These are phyloP conservation scores for Argyrosomus japonicus DNA, from an alignment of 2,113 vertebrate genomes.

Conservation along the genomic window DNA sequence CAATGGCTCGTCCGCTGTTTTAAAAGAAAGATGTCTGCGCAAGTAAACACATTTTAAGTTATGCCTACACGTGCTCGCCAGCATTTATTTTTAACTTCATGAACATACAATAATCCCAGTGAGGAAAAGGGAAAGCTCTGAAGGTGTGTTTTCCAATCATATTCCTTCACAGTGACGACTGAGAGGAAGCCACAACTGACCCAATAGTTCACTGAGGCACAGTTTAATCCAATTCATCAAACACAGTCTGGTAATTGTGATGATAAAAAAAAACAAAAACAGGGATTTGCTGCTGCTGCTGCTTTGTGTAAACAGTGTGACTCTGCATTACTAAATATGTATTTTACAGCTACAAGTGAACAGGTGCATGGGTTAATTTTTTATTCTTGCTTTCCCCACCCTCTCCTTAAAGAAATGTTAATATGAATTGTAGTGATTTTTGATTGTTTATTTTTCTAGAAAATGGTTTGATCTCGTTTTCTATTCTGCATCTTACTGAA, in stretches of 20 bases:
- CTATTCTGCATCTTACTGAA: conserved; percentile 64
- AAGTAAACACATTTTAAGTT: conserved; percentile 7
- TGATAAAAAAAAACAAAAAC: background rate
- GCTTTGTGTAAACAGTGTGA: conserved; percentile 16
- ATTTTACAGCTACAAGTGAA: conserved; percentile 6
- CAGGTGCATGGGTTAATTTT: conserved; percentile 10
- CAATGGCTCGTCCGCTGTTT: background rate
- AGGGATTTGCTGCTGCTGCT: conserved; percentile 18
- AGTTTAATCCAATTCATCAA: background rate
- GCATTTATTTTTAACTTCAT: background rate
- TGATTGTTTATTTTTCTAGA: conserved; percentile 73
- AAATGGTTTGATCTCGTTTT: conserved; percentile 68
- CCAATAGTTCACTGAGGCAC: background rate
- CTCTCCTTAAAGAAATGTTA: conserved; percentile 22
- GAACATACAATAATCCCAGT: background rate
- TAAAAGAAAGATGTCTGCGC: background rate
- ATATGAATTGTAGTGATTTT: conserved; percentile 58
- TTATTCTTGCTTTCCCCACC: background rate
- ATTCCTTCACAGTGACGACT: conserved; percentile 9
- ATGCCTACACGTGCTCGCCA: background rate
- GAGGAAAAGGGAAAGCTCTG: conserved; percentile 60
- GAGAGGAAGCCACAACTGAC: background rate
- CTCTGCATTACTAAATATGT: conserved; percentile 10
- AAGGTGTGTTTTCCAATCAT: conserved; percentile 4
- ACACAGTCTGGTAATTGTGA: background rate